Conservation (phyloP, 2,797 vertebrate genomes). For the Hemitrygon akajei region DNA sequence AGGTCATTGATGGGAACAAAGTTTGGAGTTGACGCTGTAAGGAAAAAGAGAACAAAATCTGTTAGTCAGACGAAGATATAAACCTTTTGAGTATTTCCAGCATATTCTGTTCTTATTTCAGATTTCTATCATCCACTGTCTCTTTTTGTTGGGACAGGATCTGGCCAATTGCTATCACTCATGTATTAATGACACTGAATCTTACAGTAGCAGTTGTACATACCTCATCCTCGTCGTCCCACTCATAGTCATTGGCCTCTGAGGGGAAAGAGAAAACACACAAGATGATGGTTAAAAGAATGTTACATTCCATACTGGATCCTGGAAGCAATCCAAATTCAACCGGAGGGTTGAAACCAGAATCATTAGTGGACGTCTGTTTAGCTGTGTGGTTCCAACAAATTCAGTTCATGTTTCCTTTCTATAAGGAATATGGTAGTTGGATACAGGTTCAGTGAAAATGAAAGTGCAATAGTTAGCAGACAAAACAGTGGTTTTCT, state of each 20-base stretch:
- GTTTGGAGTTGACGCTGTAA: not conserved
- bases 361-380: not conserved
- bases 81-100: too few species aligned
- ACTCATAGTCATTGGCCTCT: conserved; percentile 6
- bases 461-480: not conserved
- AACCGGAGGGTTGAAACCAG: too few species aligned
- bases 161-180: not conserved
- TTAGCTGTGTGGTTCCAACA: not conserved
- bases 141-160: not conserved
- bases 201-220: not conserved
- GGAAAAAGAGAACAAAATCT: not conserved
- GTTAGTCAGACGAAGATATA: not conserved
- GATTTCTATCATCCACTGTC: too few species aligned
- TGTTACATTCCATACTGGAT: not conserved
- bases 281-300: not conserved
- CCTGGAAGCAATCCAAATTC: not conserved
- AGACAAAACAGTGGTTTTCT: not conserved
- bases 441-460: not conserved
- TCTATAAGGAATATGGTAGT: not conserved
- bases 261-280: not conserved
- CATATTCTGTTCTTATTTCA: too few species aligned
- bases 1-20: conserved; percentile 28
- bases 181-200: not conserved
- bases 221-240: conserved; percentile 29
- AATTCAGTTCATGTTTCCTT: not conserved